These are phyloP conservation scores for Tenodera sinensis DNA, from an alignment of 2,888 invertebrate species.

Conservation along the genomic window DNA sequence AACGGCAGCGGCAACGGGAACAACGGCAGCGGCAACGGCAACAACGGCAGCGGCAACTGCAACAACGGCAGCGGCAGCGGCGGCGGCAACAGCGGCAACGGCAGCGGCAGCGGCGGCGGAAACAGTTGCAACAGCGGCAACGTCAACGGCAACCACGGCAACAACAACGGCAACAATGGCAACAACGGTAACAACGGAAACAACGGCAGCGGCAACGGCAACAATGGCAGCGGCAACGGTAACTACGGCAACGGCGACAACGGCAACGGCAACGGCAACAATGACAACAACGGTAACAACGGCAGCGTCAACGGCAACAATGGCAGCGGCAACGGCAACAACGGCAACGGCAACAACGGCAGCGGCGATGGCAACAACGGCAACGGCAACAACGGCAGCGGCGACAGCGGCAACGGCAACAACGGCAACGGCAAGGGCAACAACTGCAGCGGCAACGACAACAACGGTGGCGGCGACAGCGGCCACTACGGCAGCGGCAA, in stretches of 20 bases:
- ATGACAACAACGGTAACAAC: not conserved
- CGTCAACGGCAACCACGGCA: no score
- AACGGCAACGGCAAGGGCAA: no score
- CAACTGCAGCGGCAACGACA: not conserved
- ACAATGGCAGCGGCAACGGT: not conserved
- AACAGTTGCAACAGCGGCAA: no score
- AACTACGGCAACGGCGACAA: not conserved
- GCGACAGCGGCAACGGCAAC: not conserved
- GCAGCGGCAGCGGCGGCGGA: not conserved
- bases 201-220: not conserved
- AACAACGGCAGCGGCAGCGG: not conserved
- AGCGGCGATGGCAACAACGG: not conserved
- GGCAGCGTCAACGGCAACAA: no score
- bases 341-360: not conserved
- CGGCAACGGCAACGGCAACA: not conserved
- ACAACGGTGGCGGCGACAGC: not conserved
- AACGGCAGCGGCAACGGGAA: not conserved
- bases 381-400: not conserved
- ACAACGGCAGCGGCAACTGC: no score
- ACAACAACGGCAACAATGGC: not conserved
- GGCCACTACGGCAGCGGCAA: no score
- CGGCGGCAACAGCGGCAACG: not conserved
- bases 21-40: no score
- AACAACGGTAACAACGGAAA: no score
- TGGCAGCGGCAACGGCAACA: not conserved